These are phyloP conservation scores for Peromyscus polionotus DNA, from an alignment of 2,113 vertebrate species.

Conservation along the genomic window DNA sequence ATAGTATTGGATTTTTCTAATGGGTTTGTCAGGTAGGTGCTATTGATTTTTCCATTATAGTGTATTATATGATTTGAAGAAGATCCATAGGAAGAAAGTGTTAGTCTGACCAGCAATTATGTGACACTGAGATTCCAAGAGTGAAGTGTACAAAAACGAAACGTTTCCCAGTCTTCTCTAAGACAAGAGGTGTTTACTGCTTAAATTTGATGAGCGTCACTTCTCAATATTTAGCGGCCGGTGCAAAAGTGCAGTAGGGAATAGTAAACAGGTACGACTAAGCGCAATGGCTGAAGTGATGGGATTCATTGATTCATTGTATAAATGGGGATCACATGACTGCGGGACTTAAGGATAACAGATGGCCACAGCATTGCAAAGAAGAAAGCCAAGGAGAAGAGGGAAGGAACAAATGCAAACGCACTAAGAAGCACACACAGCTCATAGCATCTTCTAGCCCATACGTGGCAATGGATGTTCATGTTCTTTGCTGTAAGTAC, in stretches of 20 bases:
- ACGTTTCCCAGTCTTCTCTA: background rate
- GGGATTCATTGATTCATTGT: background rate
- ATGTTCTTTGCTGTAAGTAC: background rate
- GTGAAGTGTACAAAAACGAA: background rate
- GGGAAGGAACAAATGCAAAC: background rate
- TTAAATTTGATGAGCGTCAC: background rate
- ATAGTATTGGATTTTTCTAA: background rate
- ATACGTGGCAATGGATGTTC: background rate
- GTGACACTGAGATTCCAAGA: background rate
- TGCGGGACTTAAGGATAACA: background rate
- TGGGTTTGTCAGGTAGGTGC: background rate
- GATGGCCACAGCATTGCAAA: background rate
- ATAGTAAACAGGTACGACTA: background rate
- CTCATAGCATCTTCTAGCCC: background rate
- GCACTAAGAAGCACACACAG: background rate
- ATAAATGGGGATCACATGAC: background rate
- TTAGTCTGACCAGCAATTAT: constrained; percentile 24
- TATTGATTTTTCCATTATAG: constrained; percentile 52
- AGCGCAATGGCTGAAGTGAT: background rate
- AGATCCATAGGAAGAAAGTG: background rate
- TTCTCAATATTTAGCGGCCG: background rate
- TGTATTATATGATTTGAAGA: constrained; percentile 59
- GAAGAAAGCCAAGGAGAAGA: background rate
- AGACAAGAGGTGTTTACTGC: background rate
- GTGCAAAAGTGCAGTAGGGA: background rate